Evolutionary conservation across 2,113 vertebrate genomes (phyloP).

Genomic region (Cephalophus harveyi): DNA sequence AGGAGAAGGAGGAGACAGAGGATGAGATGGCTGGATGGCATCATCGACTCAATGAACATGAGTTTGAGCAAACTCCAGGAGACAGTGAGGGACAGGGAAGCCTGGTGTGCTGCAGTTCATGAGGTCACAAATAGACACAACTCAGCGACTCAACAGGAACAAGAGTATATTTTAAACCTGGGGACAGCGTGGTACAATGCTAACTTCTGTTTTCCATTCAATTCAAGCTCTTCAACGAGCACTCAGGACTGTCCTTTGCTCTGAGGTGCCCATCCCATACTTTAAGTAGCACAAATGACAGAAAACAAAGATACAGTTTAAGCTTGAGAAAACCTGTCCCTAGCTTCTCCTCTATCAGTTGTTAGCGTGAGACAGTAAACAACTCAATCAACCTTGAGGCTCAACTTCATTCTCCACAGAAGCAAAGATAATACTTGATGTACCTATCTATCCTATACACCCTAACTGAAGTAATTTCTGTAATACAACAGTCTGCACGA

Average conservation of each 20-base stretch:
- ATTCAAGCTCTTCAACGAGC: neutral
- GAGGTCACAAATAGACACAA: neutral
- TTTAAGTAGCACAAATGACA: neutral
- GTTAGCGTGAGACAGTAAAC: neutral
- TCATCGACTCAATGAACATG: neutral
- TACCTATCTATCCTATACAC: neutral
- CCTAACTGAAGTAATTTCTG: neutral
- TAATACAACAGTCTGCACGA: neutral
- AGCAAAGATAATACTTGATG: neutral
- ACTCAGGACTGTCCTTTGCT: neutral
- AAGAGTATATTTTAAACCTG: neutral
- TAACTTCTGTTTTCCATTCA: neutral
- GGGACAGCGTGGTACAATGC: neutral
- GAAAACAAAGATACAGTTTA: neutral
- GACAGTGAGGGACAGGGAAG: neutral
- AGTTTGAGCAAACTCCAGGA: neutral
- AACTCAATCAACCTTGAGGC: neutral
- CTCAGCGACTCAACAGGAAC: neutral
- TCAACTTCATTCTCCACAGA: neutral
- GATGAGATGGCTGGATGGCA: neutral
- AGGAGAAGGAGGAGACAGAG: neutral
- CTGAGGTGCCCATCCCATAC: fast-evolving
- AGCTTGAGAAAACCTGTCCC: neutral
- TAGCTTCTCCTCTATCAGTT: neutral
- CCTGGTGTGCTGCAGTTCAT: neutral